A percentile compares a stretch with the other conserved stretches of the same genome.
phyloP scores from a whole-genome alignment of 2,797 vertebrate genomes.

The Galagoides demidoff region DNA sequence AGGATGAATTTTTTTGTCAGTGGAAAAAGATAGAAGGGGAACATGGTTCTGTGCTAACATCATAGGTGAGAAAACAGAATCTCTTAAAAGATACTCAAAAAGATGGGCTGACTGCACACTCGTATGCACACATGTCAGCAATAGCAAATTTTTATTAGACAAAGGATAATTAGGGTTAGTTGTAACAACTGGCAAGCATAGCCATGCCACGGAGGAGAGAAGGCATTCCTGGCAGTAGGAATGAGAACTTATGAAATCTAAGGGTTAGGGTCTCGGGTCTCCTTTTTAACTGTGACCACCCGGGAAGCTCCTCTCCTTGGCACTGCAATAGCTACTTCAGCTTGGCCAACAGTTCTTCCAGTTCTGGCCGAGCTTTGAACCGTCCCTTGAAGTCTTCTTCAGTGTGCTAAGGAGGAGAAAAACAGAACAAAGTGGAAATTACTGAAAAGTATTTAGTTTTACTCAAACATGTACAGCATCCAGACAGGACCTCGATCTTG shows the following conservation, averaged over 20 bases:
- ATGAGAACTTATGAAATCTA: background rate
- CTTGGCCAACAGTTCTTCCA: slow-evolving; percentile 92
- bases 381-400: slow-evolving; percentile 91
- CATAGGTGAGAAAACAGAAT: slow-evolving; percentile 36
- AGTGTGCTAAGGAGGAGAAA: slow-evolving; percentile 88
- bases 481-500: background rate
- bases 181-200: background rate
- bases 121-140: background rate
- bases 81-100: background rate
- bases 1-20: background rate
- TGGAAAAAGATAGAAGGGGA: background rate
- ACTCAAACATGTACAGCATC: slow-evolving; percentile 10
- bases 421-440: slow-evolving; percentile 34
- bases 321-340: slow-evolving; percentile 80
- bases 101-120: background rate
- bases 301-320: slow-evolving; percentile 6
- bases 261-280: background rate
- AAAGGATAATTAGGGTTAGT: background rate
- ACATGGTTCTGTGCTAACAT: background rate
- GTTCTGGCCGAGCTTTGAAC: slow-evolving; percentile 92
- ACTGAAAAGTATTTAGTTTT: slow-evolving; percentile 5
- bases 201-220: background rate
- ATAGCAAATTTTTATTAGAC: slow-evolving; percentile 67
- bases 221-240: background rate
- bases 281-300: background rate